Evolutionary conservation across 2,888 invertebrate genomes (phyloP).

Genomic region (Abscondita cerata): DNA sequence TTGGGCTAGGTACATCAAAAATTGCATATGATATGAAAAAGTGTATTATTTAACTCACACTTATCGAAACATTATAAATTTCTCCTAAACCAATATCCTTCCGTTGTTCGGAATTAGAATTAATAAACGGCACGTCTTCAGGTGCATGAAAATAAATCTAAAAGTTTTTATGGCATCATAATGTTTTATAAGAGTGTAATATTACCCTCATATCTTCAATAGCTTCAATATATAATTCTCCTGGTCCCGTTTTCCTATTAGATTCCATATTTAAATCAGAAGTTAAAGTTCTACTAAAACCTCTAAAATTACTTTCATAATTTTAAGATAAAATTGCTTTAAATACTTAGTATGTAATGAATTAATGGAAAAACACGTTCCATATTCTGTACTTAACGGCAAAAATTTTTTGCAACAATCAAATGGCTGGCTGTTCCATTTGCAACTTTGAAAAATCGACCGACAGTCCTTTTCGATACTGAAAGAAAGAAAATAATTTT

Average conservation of each 20-base stretch:
- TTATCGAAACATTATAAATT: conserved; percentile 52
- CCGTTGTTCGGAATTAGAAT: conserved; percentile 60
- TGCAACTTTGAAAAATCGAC: conserved; percentile 66
- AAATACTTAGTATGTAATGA: conserved; percentile 66
- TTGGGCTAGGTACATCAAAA: too few relatives aligned
- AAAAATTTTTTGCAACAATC: conserved; percentile 75
- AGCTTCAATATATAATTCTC: conserved; percentile 59
- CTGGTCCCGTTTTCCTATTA: conserved; percentile 61
- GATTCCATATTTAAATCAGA: conserved; percentile 49
- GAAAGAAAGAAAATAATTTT: conserved; percentile 24
- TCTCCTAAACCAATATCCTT: conserved; percentile 56
- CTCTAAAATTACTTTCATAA: background rate
- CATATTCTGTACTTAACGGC: conserved; percentile 73
- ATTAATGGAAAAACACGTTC: conserved; percentile 71
- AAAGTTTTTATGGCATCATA: conserved; percentile 39
- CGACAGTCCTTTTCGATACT: conserved; percentile 61
- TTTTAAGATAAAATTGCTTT: background rate
- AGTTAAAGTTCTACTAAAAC: conserved; percentile 29
- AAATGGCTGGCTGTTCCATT: conserved; percentile 68
- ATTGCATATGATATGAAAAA: background rate
- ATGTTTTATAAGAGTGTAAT: conserved; percentile 6
- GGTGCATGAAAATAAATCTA: conserved; percentile 67
- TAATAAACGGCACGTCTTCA: conserved; percentile 65
- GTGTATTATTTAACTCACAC: conserved; percentile 44
- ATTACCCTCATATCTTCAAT: conserved; percentile 60